phyloP scores from a whole-genome alignment of 2,113 vertebrate genomes.

The Ceyx margarethae region DNA sequence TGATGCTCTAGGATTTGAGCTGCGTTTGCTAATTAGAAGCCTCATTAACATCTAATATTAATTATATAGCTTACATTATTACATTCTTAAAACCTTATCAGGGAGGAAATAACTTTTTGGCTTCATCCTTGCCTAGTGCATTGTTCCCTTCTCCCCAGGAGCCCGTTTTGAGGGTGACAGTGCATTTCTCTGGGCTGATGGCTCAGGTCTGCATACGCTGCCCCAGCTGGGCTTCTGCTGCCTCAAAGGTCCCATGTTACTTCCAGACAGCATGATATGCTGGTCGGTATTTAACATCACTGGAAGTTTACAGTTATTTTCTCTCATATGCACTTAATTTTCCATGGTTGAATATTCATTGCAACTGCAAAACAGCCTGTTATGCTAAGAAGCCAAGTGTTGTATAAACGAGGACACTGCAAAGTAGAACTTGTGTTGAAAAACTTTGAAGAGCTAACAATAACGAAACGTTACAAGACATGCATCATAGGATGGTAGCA shows the following conservation, averaged over 20 bases:
- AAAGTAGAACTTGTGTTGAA: background rate
- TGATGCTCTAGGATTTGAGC: fast-evolving
- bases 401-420: background rate
- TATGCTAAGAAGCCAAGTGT: background rate
- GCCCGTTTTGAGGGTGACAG: background rate
- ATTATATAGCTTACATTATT: background rate
- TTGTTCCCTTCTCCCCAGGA: background rate
- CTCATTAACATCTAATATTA: background rate
- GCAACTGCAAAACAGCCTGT: background rate
- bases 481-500: background rate
- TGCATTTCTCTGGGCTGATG: fast-evolving
- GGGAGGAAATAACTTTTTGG: fast-evolving
- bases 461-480: background rate
- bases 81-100: background rate
- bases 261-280: fast-evolving
- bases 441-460: background rate
- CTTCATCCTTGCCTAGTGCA: fast-evolving
- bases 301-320: background rate
- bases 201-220: fast-evolving
- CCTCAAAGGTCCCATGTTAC: fast-evolving
- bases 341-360: fast-evolving
- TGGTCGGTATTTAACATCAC: fast-evolving
- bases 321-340: fast-evolving
- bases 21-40: background rate
- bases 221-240: background rate